Base-by-base conservation (phyloP, 1,140 invertebrate genomes). In the Lethocerus indicus region DNA sequence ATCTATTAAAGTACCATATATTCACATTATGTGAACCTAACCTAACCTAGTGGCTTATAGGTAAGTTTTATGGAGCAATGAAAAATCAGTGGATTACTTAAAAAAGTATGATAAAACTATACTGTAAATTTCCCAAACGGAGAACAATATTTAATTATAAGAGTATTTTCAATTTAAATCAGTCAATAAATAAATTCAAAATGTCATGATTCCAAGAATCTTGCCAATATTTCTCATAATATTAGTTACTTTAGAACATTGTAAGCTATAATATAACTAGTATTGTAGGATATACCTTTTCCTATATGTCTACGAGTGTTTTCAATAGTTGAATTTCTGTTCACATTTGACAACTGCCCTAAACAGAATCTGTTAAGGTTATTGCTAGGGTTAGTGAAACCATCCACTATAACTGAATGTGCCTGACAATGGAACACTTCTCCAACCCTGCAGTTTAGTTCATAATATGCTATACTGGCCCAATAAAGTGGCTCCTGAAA, bases 281-380 rank as follows among this genome's bases (percentile, higher is more conserved):
- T 18, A 50, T n/a, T n/a, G n/a, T n/a, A 28, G 14, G 7, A 45
- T 9, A 43, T 58, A 76, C 76, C 93, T 74, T 89, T 92, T 23
- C 91, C 91, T 69, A 97, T 98, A 63, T 96, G 91, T 60, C 90
- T 74, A 55, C 93, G 73, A 5, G 93, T 96, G 61, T 95, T 96
- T 68, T 98, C 93, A 57, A 96, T 96, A 2, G 92, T 96, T n/a
- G 89, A 92, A 66, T 97, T 98, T 52, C 93, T 73, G 66, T 96
- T 96, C 23, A 96, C 91, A 68, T 97, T 98, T 37, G 90, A 94
- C 49, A 98, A 67, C 54, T 96, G 86, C 0, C 93, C 92, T 4
- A 98, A 73, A 61, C 92, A 97, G 65, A 96, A 96, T 35, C 93
- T 68, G 61, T 83, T 58, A 35, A 56, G 45, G 63, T 93, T 94